Evolutionary conservation across 2,888 invertebrate species (phyloP).

Genomic region (Dolichopus griseipennis): DNA sequence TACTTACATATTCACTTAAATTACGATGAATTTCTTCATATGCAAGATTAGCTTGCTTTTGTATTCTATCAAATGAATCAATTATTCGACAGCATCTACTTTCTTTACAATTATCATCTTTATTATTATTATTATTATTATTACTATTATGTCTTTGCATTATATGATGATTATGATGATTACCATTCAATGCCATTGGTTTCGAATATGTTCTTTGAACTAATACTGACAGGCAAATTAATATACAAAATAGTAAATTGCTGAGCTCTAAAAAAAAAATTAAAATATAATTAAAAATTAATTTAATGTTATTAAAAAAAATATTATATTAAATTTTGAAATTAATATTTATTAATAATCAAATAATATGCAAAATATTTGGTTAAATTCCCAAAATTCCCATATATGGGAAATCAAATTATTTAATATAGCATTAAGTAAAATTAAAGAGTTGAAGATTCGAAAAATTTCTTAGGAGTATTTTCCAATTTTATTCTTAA

Average conservation of each 20-base stretch:
- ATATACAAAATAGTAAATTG: conserved; percentile 20
- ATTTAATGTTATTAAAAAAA: no score
- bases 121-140: not conserved
- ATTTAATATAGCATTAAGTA: no score
- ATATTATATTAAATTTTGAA: no score
- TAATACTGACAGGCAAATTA: conserved; percentile 20
- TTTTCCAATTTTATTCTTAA: no score
- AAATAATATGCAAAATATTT: not conserved
- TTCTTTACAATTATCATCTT: not conserved
- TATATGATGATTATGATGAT: not conserved
- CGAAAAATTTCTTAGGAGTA: no score
- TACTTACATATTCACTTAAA: conserved; percentile 20
- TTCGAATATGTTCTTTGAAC: conserved; percentile 15
- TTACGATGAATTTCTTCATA: conserved; percentile 15
- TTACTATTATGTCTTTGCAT: conserved; percentile 1
- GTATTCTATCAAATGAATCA: conserved; percentile 15
- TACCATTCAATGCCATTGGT: conserved; percentile 12
- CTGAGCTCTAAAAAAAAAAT: conserved; percentile 19
- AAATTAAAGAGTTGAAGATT: no score
- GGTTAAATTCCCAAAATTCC: no score
- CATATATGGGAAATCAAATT: no score
- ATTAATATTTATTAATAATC: no score
- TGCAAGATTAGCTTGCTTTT: conserved; percentile 19
- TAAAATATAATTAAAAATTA: conserved; percentile 9
- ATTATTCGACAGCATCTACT: conserved; percentile 11